Evolutionary conservation across 2,113 vertebrate species (phyloP).

Genomic region (Nerophis lumbriciformis): DNA sequence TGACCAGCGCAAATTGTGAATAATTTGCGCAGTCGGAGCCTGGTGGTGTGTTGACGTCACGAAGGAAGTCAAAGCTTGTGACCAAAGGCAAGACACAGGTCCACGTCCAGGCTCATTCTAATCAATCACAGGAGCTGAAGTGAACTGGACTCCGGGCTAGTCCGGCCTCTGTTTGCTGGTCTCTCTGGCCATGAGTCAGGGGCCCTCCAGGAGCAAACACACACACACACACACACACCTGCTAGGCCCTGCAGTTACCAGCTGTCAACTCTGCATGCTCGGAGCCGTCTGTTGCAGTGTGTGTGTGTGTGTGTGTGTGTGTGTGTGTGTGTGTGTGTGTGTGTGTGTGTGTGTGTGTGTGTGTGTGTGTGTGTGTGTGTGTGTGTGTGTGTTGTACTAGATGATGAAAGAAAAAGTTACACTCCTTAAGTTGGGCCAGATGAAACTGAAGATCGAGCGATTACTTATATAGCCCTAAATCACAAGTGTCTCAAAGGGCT

Average conservation of each 20-base stretch:
- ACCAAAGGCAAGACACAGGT: slow-evolving; percentile 52
- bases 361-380: slow-evolving; percentile 28
- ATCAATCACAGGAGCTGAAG: slow-evolving; percentile 70
- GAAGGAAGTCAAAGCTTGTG: slow-evolving; percentile 65
- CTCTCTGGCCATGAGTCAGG: slow-evolving; percentile 68
- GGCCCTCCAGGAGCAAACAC: slow-evolving; percentile 59
- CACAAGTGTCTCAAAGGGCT: no score
- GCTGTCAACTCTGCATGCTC: slow-evolving; percentile 73
- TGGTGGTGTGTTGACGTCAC: slow-evolving; percentile 56
- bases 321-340: slow-evolving; percentile 25
- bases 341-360: slow-evolving; percentile 29
- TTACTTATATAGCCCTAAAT: no score
- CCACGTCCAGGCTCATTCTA: slow-evolving; percentile 61
- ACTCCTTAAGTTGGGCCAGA: slow-evolving; percentile 27
- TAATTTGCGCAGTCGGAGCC: no score
- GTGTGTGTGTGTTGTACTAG: slow-evolving; percentile 25
- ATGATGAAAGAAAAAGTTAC: slow-evolving; percentile 54
- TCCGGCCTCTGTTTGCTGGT: slow-evolving; percentile 40
- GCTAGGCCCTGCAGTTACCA: slow-evolving; percentile 71
- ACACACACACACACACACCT: slow-evolving; percentile 50
- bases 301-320: slow-evolving; percentile 34
- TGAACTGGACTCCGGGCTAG: slow-evolving; percentile 64
- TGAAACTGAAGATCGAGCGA: slow-evolving; percentile 41
- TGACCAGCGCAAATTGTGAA: no score
- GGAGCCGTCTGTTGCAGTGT: slow-evolving; percentile 45